Percentiles rank a stretch among this genome's conserved stretches.
These are phyloP conservation scores for Galendromus occidentalis DNA, from an alignment of 1,140 invertebrate species.

Conservation along the genomic window DNA sequence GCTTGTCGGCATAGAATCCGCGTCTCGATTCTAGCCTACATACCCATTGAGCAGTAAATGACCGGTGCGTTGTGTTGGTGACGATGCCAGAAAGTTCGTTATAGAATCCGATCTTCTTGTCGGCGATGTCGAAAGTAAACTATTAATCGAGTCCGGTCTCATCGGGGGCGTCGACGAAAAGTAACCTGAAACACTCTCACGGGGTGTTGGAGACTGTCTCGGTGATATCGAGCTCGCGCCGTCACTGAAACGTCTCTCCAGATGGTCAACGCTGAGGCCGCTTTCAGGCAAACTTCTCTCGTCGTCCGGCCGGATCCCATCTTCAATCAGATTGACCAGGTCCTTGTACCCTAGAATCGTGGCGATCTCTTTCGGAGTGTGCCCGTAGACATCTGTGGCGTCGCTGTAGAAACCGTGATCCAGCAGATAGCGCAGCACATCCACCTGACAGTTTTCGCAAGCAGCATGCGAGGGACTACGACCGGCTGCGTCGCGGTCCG, in stretches of 20 bases:
- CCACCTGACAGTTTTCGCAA: slow-evolving; percentile 17
- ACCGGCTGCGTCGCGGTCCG: slow-evolving; percentile 26
- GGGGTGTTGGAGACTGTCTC: not conserved
- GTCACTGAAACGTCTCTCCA: not conserved
- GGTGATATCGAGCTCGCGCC: not conserved
- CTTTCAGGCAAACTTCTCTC: not conserved
- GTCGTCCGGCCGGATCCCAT: not conserved
- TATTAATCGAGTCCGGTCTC: not conserved
- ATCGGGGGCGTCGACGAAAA: not conserved
- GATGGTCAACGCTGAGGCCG: not conserved
- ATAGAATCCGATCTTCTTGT: not conserved
- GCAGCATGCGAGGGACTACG: slow-evolving; percentile 23
- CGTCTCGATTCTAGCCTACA: not conserved
- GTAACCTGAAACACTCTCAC: not conserved
- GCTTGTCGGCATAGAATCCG: too few relatives aligned
- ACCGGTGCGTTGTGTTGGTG: not conserved
- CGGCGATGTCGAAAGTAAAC: not conserved
- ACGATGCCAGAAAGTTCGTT: not conserved
- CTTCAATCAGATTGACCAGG: slow-evolving; percentile 11
- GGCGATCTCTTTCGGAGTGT: slow-evolving; percentile 19
- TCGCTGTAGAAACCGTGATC: slow-evolving; percentile 12
- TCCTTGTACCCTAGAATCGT: slow-evolving; percentile 15
- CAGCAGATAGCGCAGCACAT: slow-evolving; percentile 17
- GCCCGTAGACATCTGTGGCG: slow-evolving; percentile 19
- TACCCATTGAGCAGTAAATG: not conserved